Evolutionary conservation across 2,888 invertebrate genomes (phyloP), one percentile per base, ranked within the genome.

Genomic region (Leucophora obtusa): DNA sequence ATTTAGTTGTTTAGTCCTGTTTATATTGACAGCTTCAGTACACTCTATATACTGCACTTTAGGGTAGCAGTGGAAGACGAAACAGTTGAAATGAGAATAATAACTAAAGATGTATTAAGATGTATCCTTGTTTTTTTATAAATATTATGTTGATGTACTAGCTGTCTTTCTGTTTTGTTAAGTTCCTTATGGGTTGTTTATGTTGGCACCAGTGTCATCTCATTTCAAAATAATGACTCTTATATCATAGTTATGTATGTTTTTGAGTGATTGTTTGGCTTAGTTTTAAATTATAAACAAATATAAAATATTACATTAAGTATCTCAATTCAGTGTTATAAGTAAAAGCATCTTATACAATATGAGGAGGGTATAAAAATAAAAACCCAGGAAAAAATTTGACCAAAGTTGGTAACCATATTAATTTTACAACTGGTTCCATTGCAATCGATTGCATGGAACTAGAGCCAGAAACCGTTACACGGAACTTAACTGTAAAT

Each of bases 1-100:
- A 47, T 47, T 47, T 47, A 47, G 43, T 47, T 47, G 43, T n/a
- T 38, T 47, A 47, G 43, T 47, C n/a, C 43, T 54, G 38, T 35
- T 65, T 53, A 35, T 66, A 66, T 38, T 15, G 65, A 66, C 53
- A 66, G 53, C 38, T 66, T 66, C 53, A 38, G 33, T 53, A 62
- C 65, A 33, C 6, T 28, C 17, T 28, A 28, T 24, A 11, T 28
- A 33, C n/a, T n/a, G n/a, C 63, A 14, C 62, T 43, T 17, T 50
- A 4, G 47, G 21, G 58, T 18, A 5, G 35, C 43, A 47, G 1
- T 47, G 43, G 2, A 4, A 38, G 38, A 38, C 11, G 8, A 8
- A 59, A 15, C 35, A 43, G 15, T 28, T 63, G 50, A 14, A 50
- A 50, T 50, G n/a, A n/a, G 2, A n/a, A 14, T 47, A n/a, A 47